Conservation (phyloP, 2,888 invertebrate genomes). For the Himalopsyche anomala region DNA sequence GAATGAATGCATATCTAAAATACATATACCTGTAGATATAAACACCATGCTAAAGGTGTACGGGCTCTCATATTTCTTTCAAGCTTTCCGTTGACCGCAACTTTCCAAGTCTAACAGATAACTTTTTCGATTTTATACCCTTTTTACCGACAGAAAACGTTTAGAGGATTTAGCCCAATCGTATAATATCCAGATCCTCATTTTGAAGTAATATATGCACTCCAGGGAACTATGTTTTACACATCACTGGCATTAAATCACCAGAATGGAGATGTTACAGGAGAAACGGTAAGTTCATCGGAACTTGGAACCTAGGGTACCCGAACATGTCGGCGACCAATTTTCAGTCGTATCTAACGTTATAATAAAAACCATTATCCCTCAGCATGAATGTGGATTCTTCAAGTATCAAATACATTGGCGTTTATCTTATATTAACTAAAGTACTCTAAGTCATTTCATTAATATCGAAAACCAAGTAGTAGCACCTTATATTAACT, state of each 20-base stretch:
- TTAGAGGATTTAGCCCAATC: constrained; percentile 42
- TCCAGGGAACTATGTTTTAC: constrained; percentile 58
- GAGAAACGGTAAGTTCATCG: constrained; percentile 49
- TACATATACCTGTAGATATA: too few relatives aligned
- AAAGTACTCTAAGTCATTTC: background rate
- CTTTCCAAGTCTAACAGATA: background rate
- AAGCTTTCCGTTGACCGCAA: too few relatives aligned
- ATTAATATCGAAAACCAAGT: too few relatives aligned
- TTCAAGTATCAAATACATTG: constrained; percentile 2
- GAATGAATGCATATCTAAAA: too few relatives aligned
- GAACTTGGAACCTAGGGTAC: constrained; percentile 39
- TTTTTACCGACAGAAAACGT: constrained; percentile 40
- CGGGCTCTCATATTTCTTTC: too few relatives aligned
- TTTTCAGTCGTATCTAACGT: constrained; percentile 11
- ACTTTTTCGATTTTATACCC: constrained; percentile 26
- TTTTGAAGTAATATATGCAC: constrained; percentile 57
- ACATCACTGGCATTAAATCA: constrained; percentile 56
- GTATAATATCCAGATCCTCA: constrained; percentile 51
- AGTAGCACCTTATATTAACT: too few relatives aligned
- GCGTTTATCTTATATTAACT: background rate
- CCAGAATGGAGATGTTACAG: constrained; percentile 36
- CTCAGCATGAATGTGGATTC: background rate
- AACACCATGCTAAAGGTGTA: too few relatives aligned
- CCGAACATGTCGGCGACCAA: constrained; percentile 25
- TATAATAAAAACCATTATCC: constrained; percentile 29